Conservation (phyloP, 2,797 vertebrate species). For the Parauchenoglanis punctatus region DNA sequence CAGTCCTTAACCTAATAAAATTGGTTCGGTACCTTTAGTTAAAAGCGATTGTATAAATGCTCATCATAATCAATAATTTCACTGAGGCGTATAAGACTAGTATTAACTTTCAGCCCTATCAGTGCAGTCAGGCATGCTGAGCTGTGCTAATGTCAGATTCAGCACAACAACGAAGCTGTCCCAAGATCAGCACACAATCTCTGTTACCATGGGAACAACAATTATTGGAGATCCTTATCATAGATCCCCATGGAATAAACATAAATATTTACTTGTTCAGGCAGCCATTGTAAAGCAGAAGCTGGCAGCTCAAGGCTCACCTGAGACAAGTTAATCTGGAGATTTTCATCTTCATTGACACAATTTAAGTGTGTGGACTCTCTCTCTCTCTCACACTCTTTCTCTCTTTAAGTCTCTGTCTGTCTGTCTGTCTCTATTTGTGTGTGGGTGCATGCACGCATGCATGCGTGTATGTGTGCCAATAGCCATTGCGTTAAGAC, state of each 20-base stretch:
- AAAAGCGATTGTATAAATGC: neutral
- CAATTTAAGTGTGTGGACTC: neutral
- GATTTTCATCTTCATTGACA: neutral
- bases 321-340: neutral
- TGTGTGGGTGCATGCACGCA: neutral
- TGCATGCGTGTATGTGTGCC: neutral
- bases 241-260: neutral
- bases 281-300: neutral
- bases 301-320: neutral
- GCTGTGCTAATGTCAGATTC: conserved; percentile 21
- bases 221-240: conserved; percentile 50
- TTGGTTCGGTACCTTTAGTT: neutral
- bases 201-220: conserved; percentile 70
- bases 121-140: conserved; percentile 11
- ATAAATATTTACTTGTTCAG: conserved; percentile 1
- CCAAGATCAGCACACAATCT: conserved; percentile 51
- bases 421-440: neutral
- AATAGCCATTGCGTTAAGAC: neutral
- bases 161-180: neutral
- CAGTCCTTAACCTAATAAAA: neutral
- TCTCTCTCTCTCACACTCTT: neutral
- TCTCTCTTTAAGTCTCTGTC: neutral
- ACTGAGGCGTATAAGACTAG: neutral
- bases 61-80: neutral
- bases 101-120: conserved; percentile 6